Evolutionary conservation across 2,113 vertebrate genomes (phyloP), one percentile per base, ranked within the genome.

Genomic region (Psilopogon haemacephalus): DNA sequence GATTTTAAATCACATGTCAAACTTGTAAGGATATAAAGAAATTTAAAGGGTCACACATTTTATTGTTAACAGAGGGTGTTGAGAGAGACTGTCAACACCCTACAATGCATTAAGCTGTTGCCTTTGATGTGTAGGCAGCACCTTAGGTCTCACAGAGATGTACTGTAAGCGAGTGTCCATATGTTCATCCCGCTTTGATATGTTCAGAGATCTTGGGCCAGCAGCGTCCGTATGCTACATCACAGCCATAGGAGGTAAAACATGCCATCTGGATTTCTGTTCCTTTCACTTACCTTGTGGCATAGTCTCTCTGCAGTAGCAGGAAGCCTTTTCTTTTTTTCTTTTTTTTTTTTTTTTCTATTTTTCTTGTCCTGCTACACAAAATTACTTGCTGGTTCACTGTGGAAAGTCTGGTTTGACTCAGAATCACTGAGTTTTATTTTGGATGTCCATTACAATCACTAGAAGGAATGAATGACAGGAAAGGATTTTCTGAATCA

Each of bases 21-120:
- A 85, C 72, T 70, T 63, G 52, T 46, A 86, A 89, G 44, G 55
- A 44, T 79, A 89, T 86, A 1, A 18, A 71, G 89, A 82, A 46
- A 84, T 50, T 0, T 74, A 38, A 86, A 73, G 75, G 75, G 93
- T 86, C 78, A 76, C 95, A 96, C 88, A 38, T 95, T 95, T 94
- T 83, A 94, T 93, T 95, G 92, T 94, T 95, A 94, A 71, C 75
- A 85, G 88, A 91, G 94, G 69, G 92, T 95, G 95, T 83, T 81
- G 83, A 94, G 85, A 83, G 71, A 83, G 75, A 86, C 56, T 95
- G 92, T 93, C 94, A 95, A 94, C 95, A 94, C 94, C 72, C 64
- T 33, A 16, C 1, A 42, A 46, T 46, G 65, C 85, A 80, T 83
- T 93, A 86, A 96, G 88, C 93, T 93, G 94, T 90, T 95, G 78